Base-by-base conservation (phyloP, 2,113 vertebrate species). In the Oreochromis tanganicae region DNA sequence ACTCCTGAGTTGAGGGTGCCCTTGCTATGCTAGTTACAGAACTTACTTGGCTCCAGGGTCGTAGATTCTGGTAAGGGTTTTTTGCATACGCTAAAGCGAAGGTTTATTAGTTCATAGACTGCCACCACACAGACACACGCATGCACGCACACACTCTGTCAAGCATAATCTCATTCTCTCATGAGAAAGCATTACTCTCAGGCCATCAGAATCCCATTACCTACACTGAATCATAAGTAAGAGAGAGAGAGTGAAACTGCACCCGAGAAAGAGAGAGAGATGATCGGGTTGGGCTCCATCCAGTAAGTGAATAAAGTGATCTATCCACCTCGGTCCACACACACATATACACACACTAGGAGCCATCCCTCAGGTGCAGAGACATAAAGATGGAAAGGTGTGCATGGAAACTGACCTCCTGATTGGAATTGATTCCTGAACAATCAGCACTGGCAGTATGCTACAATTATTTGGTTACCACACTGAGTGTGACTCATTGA, bases 141-240 rank as follows among this genome's bases (percentile, higher is more conserved):
- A 41, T 83, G 50, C 85, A 85, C 91, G 50, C 88, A 86, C 89
- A 87, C 86, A 87, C 89, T 75, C 89, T 82, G 83, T 89, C 63
- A 78, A 91, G 91, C 90, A 87, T 96, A 96, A 96, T 96, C 93
- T 95, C 93, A 96, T 97, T 96, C 92, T 93, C 94, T 95, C 94
- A 94, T 93, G 94, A 95, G 89, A 95, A 94, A 95, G 94, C 94
- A 93, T 94, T 93, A 94, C 95, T 94, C 91, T 95, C 86, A 92
- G 87, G 93, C 96, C 95, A 94, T 95, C 92, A 95, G 92, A 96
- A 97, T 96, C 94, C 93, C 94, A 96, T 96, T 95, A 96, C 91
- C 93, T 91, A 90, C 92, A 89, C 91, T 94, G 96, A 96, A 96
- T 96, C 93, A 94, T 93, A 92, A 96, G 89, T 94, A 91, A 91